Conservation (phyloP, 2,888 invertebrate species). For the Unio pictorum region DNA sequence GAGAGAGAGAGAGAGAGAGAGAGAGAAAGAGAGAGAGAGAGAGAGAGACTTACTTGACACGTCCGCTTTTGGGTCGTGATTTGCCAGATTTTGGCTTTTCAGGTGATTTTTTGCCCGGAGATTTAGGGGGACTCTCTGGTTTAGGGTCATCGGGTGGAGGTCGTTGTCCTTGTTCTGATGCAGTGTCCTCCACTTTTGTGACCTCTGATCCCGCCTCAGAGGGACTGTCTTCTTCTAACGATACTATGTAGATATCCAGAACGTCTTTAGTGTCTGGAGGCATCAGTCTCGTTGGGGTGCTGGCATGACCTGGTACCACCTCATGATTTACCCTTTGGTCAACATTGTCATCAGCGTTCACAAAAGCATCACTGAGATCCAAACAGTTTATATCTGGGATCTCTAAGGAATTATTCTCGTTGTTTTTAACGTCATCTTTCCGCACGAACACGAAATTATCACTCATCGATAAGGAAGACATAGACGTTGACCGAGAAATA, state of each 20-base stretch:
- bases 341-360: slow-evolving; percentile 15
- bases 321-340: neutral
- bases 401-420: slow-evolving; percentile 9
- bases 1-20: no score
- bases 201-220: slow-evolving; percentile 25
- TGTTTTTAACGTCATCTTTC: slow-evolving; percentile 11
- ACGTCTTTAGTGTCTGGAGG: slow-evolving; percentile 18
- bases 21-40: no score
- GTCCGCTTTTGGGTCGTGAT: no score
- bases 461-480: slow-evolving; percentile 7
- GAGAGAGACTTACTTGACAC: no score
- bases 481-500: slow-evolving; percentile 10
- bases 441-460: slow-evolving; percentile 25
- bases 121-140: slow-evolving; percentile 3
- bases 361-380: slow-evolving; percentile 17
- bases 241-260: slow-evolving; percentile 15
- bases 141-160: slow-evolving; percentile 15
- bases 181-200: no score
- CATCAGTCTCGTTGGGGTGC: slow-evolving; percentile 1
- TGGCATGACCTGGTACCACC: slow-evolving; percentile 1
- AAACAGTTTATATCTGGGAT: slow-evolving; percentile 6
- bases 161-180: neutral
- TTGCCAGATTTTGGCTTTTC: no score
- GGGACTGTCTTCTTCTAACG: slow-evolving; percentile 27
- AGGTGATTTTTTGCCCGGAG: no score